phyloP scores from a whole-genome alignment of 2,797 vertebrate genomes.

The Artibeus lituratus region DNA sequence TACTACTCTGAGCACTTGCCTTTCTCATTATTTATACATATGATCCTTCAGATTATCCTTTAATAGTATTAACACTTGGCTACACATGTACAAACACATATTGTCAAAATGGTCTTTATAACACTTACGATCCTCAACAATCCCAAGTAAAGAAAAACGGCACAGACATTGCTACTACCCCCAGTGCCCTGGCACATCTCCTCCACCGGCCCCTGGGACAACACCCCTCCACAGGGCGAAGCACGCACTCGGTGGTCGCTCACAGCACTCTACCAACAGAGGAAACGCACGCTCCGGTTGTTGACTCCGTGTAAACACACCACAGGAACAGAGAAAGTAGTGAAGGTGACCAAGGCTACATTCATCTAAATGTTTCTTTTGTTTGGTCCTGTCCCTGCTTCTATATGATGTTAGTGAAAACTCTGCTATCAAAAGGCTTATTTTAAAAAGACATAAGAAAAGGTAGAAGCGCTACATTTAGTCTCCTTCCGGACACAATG shows the following conservation, averaged over 20 bases:
- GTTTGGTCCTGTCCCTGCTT: neutral
- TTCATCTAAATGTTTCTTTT: neutral
- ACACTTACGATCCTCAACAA: neutral
- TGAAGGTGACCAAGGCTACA: neutral
- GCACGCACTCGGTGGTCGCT: neutral
- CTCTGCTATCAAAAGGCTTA: neutral
- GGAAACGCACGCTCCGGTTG: neutral
- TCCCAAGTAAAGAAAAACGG: neutral
- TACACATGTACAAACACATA: neutral
- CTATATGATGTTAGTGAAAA: neutral
- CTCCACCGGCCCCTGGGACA: neutral
- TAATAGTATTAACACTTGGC: neutral
- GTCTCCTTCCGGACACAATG: neutral
- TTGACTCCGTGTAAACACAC: neutral
- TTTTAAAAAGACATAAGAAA: neutral
- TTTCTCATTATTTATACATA: neutral
- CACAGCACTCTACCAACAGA: neutral
- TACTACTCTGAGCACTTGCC: neutral
- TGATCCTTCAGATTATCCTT: neutral
- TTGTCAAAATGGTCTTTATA: neutral
- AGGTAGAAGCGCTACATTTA: neutral
- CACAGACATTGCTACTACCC: neutral
- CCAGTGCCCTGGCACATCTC: neutral
- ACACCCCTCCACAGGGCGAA: neutral
- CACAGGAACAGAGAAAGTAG: neutral